Base-by-base conservation (phyloP, 2,797 vertebrate genomes). In the Lophotriccus pileatus region DNA sequence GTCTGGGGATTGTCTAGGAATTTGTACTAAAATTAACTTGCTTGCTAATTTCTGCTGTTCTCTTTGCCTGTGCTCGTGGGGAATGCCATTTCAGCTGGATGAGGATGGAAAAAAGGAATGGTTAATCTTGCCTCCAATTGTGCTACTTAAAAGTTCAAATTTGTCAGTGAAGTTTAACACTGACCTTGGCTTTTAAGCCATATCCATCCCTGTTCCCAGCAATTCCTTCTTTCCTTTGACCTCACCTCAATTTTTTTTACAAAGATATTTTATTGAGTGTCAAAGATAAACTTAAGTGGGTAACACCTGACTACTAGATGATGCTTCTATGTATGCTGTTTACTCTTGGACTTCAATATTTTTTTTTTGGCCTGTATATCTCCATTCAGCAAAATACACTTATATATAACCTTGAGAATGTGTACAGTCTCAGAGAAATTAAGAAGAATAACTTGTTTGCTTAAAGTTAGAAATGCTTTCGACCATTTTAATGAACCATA, bases 11-110 rank as follows among this genome's bases (percentile, higher is more conserved):
- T n/a, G 19, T 59, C 66, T 55, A 62, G 46, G 68, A 89, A 91
- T 83, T 95, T 44, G 24, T 66, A 85, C 27, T 59, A 63, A 93
- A 92, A 94, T 92, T 92, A 94, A 74, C 55, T 75, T 86, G 52
- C 43, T 75, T 79, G 78, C 68, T 96, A 93, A 95, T 95, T 92
- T 92, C 53, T 92, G 52, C 66, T 68, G 30, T 78, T 95, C 47
- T 69, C 43, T 75, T 93, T 89, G 36, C 56, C 39, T 24, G 23
- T 81, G 81, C 62, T 93, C 7, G 0, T 58, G 43, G n/a, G 78
- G 84, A 49, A 81, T 89, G 49, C 60, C 72, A 83, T 68, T 92
- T 90, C 86, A 92, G 24, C 30, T 64, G 84, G 53, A 72, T 2
- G 2, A 69, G 15, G 36, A 62, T 74, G n/a, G 50, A 60, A 52